Evolutionary conservation across 2,888 invertebrate genomes (phyloP).

Genomic region (Leucoptera coffeella): DNA sequence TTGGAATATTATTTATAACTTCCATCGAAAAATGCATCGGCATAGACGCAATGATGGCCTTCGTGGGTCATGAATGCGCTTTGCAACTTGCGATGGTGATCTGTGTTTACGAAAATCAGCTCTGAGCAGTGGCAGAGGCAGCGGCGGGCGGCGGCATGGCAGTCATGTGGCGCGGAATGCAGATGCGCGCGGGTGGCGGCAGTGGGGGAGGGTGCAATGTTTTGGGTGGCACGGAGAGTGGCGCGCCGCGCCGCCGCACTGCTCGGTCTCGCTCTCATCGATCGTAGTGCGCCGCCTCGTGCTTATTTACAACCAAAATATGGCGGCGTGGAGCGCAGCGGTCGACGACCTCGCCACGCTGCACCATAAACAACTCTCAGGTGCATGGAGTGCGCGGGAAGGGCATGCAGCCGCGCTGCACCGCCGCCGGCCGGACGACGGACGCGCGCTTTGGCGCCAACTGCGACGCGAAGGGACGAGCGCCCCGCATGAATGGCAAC

Average conservation of each 20-base stretch:
- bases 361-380: conserved; percentile 24
- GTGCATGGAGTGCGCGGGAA: too few species aligned
- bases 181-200: conserved; percentile 7
- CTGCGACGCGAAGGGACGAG: too few species aligned
- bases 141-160: conserved; percentile 6
- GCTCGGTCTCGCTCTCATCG: conserved; percentile 21
- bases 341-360: conserved; percentile 27
- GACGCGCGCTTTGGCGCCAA: conserved; percentile 3
- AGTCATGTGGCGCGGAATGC: conserved; percentile 2
- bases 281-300: conserved; percentile 30
- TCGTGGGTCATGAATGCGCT: too few species aligned
- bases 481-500: conserved; percentile 5
- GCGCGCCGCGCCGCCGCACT: conserved; percentile 28
- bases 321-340: conserved; percentile 36
- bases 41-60: too few species aligned
- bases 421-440: too few species aligned
- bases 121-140: background rate
- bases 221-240: conserved; percentile 17
- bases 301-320: conserved; percentile 45
- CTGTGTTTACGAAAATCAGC: too few species aligned
- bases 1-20: too few species aligned
- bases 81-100: too few species aligned
- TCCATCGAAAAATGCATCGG: too few species aligned
- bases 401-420: conserved; percentile 7
- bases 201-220: conserved; percentile 22